Percentiles rank a stretch among this genome's conserved stretches.
Conservation (phyloP, 2,113 vertebrate genomes). For the Syngnathus scovelli region DNA sequence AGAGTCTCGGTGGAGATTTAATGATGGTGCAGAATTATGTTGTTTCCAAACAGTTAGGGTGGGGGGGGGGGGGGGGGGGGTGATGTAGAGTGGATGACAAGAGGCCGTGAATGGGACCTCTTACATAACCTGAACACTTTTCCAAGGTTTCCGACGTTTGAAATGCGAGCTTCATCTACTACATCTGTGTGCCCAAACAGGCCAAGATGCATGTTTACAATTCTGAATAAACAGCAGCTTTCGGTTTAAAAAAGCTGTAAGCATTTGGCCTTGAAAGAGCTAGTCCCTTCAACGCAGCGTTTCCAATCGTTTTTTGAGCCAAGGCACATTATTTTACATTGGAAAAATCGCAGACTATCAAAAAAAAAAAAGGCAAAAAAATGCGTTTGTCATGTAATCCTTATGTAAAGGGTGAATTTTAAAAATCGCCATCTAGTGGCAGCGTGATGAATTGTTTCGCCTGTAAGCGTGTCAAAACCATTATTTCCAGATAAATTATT, state of each 20-base stretch:
- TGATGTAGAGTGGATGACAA: constrained; percentile 64
- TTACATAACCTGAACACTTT: constrained; percentile 66
- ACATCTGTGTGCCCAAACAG: neutral
- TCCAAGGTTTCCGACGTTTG: constrained; percentile 53
- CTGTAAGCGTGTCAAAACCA: neutral
- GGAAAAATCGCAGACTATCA: neutral
- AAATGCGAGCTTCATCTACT: constrained; percentile 28
- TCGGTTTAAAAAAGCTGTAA: neutral
- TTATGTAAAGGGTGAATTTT: neutral
- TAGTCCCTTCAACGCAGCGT: neutral
- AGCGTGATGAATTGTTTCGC: neutral
- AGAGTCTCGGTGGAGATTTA: constrained; percentile 52
- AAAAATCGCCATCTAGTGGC: neutral
- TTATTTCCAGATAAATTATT: neutral
- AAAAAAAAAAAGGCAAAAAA: neutral
- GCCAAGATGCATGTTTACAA: constrained; percentile 8
- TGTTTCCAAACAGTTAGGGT: constrained; percentile 61
- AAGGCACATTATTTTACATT: neutral
- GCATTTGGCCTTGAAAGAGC: constrained; percentile 1
- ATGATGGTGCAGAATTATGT: constrained; percentile 63
- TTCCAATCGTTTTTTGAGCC: neutral
- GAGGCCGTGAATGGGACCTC: constrained; percentile 60
- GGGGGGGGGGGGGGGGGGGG: constrained; percentile 60
- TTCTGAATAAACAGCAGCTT: constrained; percentile 5
- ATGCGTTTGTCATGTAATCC: neutral